These are phyloP conservation scores for Scolopax rusticola DNA, from an alignment of 2,797 vertebrate species.

Conservation along the genomic window DNA sequence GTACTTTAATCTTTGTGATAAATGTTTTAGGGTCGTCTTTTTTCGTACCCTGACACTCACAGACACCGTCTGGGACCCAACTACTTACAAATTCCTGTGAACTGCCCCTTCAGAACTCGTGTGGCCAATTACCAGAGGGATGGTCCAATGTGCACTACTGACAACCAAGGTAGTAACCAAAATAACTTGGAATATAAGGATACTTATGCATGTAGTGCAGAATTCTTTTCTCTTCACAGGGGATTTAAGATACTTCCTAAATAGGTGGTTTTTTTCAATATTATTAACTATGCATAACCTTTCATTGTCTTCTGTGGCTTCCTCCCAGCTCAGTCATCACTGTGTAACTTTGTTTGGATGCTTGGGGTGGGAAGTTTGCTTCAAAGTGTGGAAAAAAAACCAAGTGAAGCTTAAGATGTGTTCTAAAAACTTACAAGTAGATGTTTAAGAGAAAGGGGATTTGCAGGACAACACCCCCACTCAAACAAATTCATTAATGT, in stretches of 20 bases:
- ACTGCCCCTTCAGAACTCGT: conserved; percentile 90
- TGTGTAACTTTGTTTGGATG: background rate
- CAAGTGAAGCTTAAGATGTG: background rate
- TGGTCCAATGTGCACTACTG: conserved; percentile 91
- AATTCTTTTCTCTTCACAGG: background rate
- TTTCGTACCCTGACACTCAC: conserved; percentile 95
- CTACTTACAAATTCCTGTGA: conserved; percentile 94
- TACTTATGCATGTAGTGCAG: accelerated
- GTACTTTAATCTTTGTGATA: background rate
- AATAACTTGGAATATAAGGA: background rate
- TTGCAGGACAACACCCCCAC: accelerated
- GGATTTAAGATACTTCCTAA: background rate
- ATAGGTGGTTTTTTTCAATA: accelerated
- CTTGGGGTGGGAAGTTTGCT: background rate
- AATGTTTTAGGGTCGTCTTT: conserved; percentile 88
- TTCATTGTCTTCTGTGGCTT: background rate
- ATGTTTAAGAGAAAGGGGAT: background rate
- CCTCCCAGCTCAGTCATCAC: background rate
- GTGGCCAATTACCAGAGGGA: conserved; percentile 95
- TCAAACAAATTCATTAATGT: background rate
- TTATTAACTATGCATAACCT: background rate
- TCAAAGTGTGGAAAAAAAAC: background rate
- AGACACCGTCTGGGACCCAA: conserved; percentile 94
- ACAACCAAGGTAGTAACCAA: conserved; percentile 89
- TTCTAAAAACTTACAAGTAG: background rate